Conservation (phyloP, 1,140 invertebrate genomes). For the Polypedilum pembai region DNA sequence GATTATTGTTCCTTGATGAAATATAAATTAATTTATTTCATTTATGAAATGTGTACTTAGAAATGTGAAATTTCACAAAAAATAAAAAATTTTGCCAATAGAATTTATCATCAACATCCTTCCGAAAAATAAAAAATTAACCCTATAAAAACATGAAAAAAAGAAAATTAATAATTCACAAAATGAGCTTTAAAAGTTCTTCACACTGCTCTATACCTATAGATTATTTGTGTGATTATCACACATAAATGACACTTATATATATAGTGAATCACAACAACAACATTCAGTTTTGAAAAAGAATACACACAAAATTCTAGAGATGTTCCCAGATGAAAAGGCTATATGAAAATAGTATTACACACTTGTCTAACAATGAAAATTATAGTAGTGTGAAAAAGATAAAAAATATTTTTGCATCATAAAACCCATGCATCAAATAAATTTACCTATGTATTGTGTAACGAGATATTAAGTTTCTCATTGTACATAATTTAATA, state of each 20-base stretch:
- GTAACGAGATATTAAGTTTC: too few species aligned
- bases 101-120: too few species aligned
- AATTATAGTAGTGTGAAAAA: neutral
- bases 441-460: too few species aligned
- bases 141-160: neutral
- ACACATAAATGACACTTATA: too few species aligned
- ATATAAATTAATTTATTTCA: too few species aligned
- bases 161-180: neutral
- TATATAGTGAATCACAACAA: too few species aligned
- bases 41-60: too few species aligned
- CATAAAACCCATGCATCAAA: slow-evolving; percentile 7
- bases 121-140: neutral
- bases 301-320: neutral
- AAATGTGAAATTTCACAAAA: too few species aligned
- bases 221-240: too few species aligned
- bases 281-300: neutral
- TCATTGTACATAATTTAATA: neutral
- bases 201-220: neutral
- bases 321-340: neutral
- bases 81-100: too few species aligned
- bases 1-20: too few species aligned
- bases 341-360: slow-evolving; percentile 26
- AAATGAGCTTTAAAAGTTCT: slow-evolving; percentile 26
- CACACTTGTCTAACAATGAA: neutral
- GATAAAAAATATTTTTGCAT: neutral